Conservation (phyloP, 1,140 invertebrate species). For the Sarcophaga bullata region DNA sequence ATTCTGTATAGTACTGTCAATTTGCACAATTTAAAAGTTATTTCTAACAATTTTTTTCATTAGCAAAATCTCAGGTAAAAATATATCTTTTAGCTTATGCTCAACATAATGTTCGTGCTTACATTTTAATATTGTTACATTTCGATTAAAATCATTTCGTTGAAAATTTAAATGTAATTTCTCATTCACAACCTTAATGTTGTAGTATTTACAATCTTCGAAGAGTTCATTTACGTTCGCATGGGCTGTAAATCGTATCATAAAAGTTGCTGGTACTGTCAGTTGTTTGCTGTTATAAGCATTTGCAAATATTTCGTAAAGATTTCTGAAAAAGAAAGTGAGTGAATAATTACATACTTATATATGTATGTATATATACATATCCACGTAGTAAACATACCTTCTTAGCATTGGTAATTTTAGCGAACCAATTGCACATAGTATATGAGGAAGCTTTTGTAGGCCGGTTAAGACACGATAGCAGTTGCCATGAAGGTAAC, state of each 20-base stretch:
- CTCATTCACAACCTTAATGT: conserved; percentile 49
- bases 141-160: conserved; percentile 56
- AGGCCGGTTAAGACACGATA: conserved; percentile 65
- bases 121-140: conserved; percentile 43
- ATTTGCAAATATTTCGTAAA: conserved; percentile 68
- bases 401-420: conserved; percentile 68
- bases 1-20: no score
- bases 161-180: conserved; percentile 52
- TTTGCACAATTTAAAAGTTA: no score
- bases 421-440: conserved; percentile 65
- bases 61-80: conserved; percentile 58
- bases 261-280: conserved; percentile 64
- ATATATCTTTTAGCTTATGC: conserved; percentile 52
- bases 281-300: conserved; percentile 70
- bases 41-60: conserved; percentile 52
- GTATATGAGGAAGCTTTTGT: conserved; percentile 65
- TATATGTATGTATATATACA: background rate
- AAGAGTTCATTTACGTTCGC: conserved; percentile 49
- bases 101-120: conserved; percentile 55
- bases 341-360: conserved; percentile 43
- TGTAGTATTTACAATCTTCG: conserved; percentile 58
- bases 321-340: conserved; percentile 60
- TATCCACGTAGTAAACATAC: conserved; percentile 55
- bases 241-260: conserved; percentile 60
- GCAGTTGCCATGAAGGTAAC: conserved; percentile 67